Evolutionary conservation across 2,797 vertebrate genomes (phyloP).

Genomic region (Danio albolineatus): DNA sequence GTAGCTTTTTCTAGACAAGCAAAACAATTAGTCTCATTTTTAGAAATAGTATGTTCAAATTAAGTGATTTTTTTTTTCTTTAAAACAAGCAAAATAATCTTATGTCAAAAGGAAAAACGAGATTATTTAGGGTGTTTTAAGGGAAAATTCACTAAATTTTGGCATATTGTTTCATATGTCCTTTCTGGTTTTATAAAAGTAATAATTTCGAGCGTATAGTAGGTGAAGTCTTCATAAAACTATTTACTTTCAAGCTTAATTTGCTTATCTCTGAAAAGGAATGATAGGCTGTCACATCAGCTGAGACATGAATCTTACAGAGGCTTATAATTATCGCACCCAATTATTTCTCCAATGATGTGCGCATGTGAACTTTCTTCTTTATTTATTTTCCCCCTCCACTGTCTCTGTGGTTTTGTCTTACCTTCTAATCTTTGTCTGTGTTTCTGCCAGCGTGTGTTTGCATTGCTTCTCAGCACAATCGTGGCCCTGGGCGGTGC

Average conservation of each 20-base stretch:
- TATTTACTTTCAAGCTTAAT: background rate
- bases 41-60: too few species aligned
- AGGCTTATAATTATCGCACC: conserved; percentile 57
- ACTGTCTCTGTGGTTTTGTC: conserved; percentile 49
- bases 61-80: too few species aligned
- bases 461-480: conserved; percentile 70
- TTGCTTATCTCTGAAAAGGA: background rate
- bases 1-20: background rate
- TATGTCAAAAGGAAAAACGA: too few species aligned
- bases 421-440: conserved; percentile 82
- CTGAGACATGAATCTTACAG: conserved; percentile 37
- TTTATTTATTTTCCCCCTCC: conserved; percentile 37
- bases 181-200: too few species aligned
- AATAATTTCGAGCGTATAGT: background rate
- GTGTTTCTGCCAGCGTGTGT: conserved; percentile 70
- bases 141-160: too few species aligned
- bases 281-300: background rate
- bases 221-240: background rate
- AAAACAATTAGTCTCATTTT: background rate
- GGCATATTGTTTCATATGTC: too few species aligned
- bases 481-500: conserved; percentile 60
- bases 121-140: too few species aligned
- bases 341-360: conserved; percentile 59
- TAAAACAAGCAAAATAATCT: too few species aligned
- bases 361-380: background rate